Evolutionary conservation across 2,797 vertebrate species (phyloP).

Genomic region (Morus bassanus): DNA sequence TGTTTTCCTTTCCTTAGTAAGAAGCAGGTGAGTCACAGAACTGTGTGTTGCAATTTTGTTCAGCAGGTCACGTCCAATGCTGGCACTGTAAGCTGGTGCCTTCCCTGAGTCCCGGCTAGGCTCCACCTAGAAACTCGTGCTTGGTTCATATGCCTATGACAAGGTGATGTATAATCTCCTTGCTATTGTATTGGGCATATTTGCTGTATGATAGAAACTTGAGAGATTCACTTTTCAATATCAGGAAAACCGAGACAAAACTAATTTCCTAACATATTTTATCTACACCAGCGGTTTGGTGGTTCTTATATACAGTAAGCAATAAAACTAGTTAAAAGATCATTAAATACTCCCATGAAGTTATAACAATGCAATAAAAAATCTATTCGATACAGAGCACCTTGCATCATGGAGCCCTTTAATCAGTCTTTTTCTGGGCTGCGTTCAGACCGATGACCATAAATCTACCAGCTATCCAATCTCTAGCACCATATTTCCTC

Average conservation of each 20-base stretch:
- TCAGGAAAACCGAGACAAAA: background rate
- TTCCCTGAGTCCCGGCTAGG: background rate
- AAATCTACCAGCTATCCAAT: background rate
- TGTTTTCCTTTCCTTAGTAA: background rate
- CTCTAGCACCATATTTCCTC: background rate
- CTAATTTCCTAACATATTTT: background rate
- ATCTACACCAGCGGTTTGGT: background rate
- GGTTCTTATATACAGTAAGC: constrained; percentile 1
- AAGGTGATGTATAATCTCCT: background rate
- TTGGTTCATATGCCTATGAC: background rate
- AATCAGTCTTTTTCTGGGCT: constrained; percentile 11
- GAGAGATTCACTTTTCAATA: background rate
- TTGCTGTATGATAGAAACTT: background rate
- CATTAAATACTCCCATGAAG: constrained; percentile 44
- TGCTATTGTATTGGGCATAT: background rate
- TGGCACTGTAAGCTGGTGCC: background rate
- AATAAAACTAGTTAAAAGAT: constrained; percentile 56
- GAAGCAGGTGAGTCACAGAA: background rate
- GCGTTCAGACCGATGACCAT: background rate
- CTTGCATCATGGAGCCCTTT: background rate
- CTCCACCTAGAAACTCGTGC: background rate
- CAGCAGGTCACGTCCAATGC: background rate
- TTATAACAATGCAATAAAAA: constrained; percentile 45
- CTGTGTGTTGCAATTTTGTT: background rate
- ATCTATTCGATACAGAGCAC: background rate